Evolutionary conservation across 2,113 vertebrate species (phyloP), one percentile per base, ranked within the genome.

Genomic region (Solenodon paradoxus): DNA sequence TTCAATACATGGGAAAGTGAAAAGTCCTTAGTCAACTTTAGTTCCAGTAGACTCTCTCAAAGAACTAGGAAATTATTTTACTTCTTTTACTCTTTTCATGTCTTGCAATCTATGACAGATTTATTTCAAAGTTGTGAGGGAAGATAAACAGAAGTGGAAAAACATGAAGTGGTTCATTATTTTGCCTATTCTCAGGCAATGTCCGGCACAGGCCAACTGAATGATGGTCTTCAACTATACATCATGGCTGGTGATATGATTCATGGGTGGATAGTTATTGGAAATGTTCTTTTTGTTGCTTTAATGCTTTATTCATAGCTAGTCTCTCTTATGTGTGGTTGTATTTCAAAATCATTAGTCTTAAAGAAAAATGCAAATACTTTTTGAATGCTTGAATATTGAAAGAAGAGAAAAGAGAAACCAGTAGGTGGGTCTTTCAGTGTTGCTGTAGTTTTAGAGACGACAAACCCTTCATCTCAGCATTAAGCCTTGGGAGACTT

Each of bases 1-100:
- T 82, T 93, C 69, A 90, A 61, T 78, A 68, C 94, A 93, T 47
- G 32, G n/a, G 30, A 64, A 69, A 96, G 53, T 28, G 79, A 81
- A 35, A 80, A 88, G 59, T 77, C 9, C 1, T 55, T 91, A 89
- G 47, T 94, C 66, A 66, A 82, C 49, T 16, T 49, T 47, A 75
- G 40, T 92, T 66, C 42, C 53, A 63, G 9, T 28, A 82, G 82
- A 69, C 15, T 84, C 81, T 96, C 28, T 38, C 38, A 69, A 71
- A 94, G 26, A 72, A 63, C 30, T 11, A 11, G 45, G 59, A 83
- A 89, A 26, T 53, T 88, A 69, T 80, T 87, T 78, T 63, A 38
- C 45, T 80, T 51, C 47, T 71, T 92, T 68, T 40, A 15, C 17
- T 77, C 28, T 57, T 16, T 2, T 72, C 1, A 4, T 92, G 47